These are phyloP conservation scores for Syrphus vitripennis DNA, from an alignment of 2,888 invertebrate genomes.

Conservation along the genomic window DNA sequence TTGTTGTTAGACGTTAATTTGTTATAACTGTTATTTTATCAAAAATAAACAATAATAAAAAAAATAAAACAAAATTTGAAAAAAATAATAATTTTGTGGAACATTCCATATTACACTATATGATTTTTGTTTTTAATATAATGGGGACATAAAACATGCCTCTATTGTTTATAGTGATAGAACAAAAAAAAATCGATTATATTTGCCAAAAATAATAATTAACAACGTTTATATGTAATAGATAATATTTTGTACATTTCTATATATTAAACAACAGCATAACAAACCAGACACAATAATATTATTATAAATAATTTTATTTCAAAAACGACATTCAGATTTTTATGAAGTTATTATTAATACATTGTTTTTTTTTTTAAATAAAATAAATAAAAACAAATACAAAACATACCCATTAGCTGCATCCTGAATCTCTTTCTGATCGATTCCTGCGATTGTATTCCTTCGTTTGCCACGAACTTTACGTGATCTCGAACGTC, in stretches of 20 bases:
- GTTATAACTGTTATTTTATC: slow-evolving; percentile 69
- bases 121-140: slow-evolving; percentile 32
- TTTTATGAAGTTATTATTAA: slow-evolving; percentile 32
- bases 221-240: slow-evolving; percentile 31
- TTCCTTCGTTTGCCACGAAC: slow-evolving; percentile 92
- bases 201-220: slow-evolving; percentile 60
- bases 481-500: slow-evolving; percentile 88
- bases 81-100: slow-evolving; percentile 64
- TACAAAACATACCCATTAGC: slow-evolving; percentile 88
- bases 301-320: slow-evolving; percentile 20
- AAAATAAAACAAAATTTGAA: slow-evolving; percentile 28
- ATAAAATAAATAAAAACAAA: neutral
- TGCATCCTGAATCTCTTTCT: slow-evolving; percentile 93
- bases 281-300: slow-evolving; percentile 68
- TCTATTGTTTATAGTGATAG: slow-evolving; percentile 36
- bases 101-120: slow-evolving; percentile 53
- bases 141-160: slow-evolving; percentile 70
- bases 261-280: slow-evolving; percentile 71
- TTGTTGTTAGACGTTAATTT: slow-evolving; percentile 67
- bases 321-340: slow-evolving; percentile 61
- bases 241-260: slow-evolving; percentile 48
- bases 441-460: slow-evolving; percentile 94
- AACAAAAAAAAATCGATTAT: slow-evolving; percentile 35
- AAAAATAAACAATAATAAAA: slow-evolving; percentile 50
- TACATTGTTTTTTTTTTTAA: slow-evolving; percentile 20